Conservation (phyloP, 1,140 invertebrate species). For the Pseudomyrmex concolor region DNA sequence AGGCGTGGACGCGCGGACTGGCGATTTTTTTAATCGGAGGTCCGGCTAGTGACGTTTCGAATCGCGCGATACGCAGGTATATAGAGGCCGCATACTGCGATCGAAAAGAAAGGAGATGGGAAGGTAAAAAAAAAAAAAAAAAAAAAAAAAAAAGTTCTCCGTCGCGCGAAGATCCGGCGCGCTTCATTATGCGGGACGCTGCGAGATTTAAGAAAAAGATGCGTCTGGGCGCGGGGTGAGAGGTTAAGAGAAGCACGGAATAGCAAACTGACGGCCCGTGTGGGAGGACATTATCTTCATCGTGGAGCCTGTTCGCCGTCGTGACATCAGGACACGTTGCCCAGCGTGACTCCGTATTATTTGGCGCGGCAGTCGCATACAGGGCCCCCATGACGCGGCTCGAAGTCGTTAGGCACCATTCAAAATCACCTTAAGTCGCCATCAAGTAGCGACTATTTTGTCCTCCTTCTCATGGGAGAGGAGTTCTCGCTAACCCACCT, state of each 20-base stretch:
- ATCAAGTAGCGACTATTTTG: slow-evolving; percentile 83
- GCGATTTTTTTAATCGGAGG: slow-evolving; percentile 55
- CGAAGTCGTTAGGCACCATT: slow-evolving; percentile 84
- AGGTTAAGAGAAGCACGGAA: slow-evolving; percentile 80
- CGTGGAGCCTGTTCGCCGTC: slow-evolving; percentile 73
- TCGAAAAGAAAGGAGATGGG: slow-evolving; percentile 27
- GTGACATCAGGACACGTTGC: slow-evolving; percentile 75
- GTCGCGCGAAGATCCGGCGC: slow-evolving; percentile 15
- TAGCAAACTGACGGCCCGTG: slow-evolving; percentile 79
- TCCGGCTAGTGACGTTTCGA: slow-evolving; percentile 50
- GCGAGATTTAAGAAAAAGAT: slow-evolving; percentile 64
- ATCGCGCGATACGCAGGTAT: slow-evolving; percentile 34
- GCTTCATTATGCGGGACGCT: slow-evolving; percentile 61
- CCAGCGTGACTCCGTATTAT: slow-evolving; percentile 84
- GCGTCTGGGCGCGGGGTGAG: slow-evolving; percentile 59
- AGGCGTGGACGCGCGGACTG: slow-evolving; percentile 43
- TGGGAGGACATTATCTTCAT: slow-evolving; percentile 83
- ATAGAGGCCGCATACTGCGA: slow-evolving; percentile 49
- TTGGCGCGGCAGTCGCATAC: slow-evolving; percentile 76
- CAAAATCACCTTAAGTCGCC: slow-evolving; percentile 83
- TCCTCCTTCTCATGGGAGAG: slow-evolving; percentile 65
- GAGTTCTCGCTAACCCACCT: slow-evolving; percentile 17
- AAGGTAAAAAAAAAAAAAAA: slow-evolving; percentile 10
- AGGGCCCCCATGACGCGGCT: slow-evolving; percentile 80
- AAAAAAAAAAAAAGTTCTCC: slow-evolving; percentile 55